Base-by-base conservation (phyloP, 2,797 vertebrate genomes). In the Uromys caudimaculatus region DNA sequence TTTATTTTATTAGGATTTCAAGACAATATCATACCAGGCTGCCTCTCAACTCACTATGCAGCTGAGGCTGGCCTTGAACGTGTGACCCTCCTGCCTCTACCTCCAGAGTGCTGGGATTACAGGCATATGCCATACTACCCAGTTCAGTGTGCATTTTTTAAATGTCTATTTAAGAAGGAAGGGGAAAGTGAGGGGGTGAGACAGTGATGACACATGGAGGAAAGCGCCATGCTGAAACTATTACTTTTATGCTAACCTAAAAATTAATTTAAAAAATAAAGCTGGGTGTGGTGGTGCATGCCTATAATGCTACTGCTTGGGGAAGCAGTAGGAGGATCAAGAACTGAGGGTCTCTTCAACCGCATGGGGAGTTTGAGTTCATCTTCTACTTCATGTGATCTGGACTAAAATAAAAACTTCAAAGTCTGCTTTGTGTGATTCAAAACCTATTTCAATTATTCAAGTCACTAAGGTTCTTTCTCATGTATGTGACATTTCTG, bases 391-490 rank as follows among this genome's bases (percentile, higher is more conserved):
- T 52, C 50, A 87, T 41, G 32, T 52, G 44, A n/a, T 52, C 44
- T 38, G 84, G 12, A 67, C 62, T 85, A 64, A 84, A n/a, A 56
- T 50, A 52, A 35, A 85, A 62, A 86, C 13, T 77, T 89, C 1
- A n/a, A 87, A 44, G 29, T 84, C 41, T 71, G 71, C 58, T 89
- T 89, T 90, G 89, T 6, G 35, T 88, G 12, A 91, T n/a, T 84
- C 23, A 83, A 56, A 82, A 27, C 47, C 58, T 62, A n/a, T 75
- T 92, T 93, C 32, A 96, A 82, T 62, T 88, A 86, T 44, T 89
- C 35, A 87, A 84, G 44, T 50, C 92, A 90, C 23, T 93, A 17
- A 79, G 13, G 76, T 41, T 64, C 21, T 50, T 92, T 52, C n/a
- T 90, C 54, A 87, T 14, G 6, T 38, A 91, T 60, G 29, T 54